These are phyloP conservation scores for Papilio machaon DNA, from an alignment of 1,140 invertebrate genomes.

Conservation along the genomic window DNA sequence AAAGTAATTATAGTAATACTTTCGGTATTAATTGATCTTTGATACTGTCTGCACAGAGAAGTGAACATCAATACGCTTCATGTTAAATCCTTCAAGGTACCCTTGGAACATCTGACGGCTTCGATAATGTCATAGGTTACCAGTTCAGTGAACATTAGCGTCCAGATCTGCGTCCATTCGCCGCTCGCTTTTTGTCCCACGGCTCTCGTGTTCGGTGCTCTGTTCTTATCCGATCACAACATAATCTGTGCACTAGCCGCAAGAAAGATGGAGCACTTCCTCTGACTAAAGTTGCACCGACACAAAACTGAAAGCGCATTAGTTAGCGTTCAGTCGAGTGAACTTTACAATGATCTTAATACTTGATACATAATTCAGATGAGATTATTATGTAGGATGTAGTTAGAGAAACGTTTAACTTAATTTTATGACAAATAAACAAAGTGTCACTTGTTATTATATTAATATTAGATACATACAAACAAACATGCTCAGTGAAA, in stretches of 20 bases:
- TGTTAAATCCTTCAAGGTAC: not conserved
- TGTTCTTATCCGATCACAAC: not conserved
- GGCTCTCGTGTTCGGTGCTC: constrained; percentile 1
- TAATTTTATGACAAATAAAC: no score
- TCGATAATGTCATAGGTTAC: constrained; percentile 3
- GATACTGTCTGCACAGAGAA: not conserved
- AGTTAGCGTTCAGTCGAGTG: not conserved
- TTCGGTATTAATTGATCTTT: not conserved
- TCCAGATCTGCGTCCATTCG: not conserved
- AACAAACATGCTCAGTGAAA: no score
- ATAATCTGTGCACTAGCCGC: not conserved
- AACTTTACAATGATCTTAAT: not conserved
- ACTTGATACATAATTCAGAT: no score
- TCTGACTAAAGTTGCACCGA: no score
- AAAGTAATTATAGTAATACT: not conserved
- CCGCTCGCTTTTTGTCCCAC: not conserved
- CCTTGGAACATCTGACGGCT: not conserved
- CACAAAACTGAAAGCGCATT: not conserved
- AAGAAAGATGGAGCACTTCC: not conserved
- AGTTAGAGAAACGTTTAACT: no score
- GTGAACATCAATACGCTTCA: not conserved
- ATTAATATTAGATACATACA: no score
- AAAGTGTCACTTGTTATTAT: no score
- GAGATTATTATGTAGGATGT: no score
- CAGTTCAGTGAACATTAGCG: constrained; percentile 12